Base-by-base conservation (phyloP, 2,113 vertebrate genomes). In the Corynorhinus townsendii region DNA sequence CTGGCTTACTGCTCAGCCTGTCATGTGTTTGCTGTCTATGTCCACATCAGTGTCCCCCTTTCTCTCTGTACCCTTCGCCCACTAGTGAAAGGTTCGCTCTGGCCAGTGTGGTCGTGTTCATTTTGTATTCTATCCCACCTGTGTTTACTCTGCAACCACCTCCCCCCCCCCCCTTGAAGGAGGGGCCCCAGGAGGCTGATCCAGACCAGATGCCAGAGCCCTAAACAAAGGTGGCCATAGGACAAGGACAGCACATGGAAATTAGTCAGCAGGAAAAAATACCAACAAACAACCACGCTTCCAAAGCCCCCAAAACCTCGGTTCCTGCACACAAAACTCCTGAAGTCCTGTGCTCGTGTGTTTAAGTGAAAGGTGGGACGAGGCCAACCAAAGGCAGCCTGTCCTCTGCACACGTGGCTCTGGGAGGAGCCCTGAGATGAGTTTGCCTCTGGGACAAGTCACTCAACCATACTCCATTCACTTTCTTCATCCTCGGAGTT, bases 71-170 rank as follows among this genome's bases (percentile, higher is more conserved):
- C 28, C 56, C n/a, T 19, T 28, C 6, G 24, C 47, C 35, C 7
- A 14, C 35, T 64, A 68, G 82, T 73, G 86, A 68, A 95, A 96
- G 89, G 64, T 8, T 93, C 86, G 3, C 88, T 85, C 85, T 90
- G 62, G 45, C 45, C 10, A 35, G 5, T 8, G 26, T 26, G 68
- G 30, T 69, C 5, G 0, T 76, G 59, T 93, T 92, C 89, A 69
- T 49, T 86, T 73, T 86, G 86, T 64, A 49, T 86, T 73, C 83
- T 43, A 81, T 66, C 59, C 72, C 62, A 62, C 49, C 56, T 6
- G 26, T 88, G 62, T 84, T 95, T 87, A 69, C 16, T 4, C 19
- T 82, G 69, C 7, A 16, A 47, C 45, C 64, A 35, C 26, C 38
- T 33, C 52, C 19, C 22, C 54, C 40, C 33, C 40, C 35, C 28